Evolutionary conservation across 2,888 invertebrate genomes (phyloP).

Genomic region (Acanthoscelides obtectus): DNA sequence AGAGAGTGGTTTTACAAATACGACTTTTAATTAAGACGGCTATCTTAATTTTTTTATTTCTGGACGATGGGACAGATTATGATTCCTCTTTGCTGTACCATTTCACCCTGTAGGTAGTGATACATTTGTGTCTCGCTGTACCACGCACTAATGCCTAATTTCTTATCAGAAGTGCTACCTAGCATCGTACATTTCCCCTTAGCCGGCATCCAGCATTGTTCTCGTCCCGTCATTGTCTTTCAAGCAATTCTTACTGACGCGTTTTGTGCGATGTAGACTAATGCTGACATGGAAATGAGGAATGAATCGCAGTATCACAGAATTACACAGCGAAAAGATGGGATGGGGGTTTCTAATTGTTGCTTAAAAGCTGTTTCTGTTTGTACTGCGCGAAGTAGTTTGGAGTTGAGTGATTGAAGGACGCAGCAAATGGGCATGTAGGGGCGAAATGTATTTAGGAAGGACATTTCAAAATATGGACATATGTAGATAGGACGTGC

Average conservation of each 20-base stretch:
- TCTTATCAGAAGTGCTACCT: neutral
- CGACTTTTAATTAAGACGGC: no score
- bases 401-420: no score
- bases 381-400: neutral
- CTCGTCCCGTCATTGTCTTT: neutral
- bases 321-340: neutral
- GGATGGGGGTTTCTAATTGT: neutral
- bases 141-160: neutral
- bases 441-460: no score
- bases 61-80: no score
- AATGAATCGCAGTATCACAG: neutral
- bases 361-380: neutral
- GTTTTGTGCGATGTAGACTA: conserved; percentile 37
- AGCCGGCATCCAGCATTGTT: neutral
- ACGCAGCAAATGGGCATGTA: no score
- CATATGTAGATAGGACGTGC: no score
- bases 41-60: no score
- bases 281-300: conserved; percentile 11
- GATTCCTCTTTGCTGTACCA: no score
- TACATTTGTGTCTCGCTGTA: neutral
- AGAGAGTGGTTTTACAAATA: no score
- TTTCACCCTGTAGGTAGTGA: neutral
- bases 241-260: conserved; percentile 28
- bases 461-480: no score
- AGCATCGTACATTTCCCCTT: neutral